Conservation (phyloP, 2,797 vertebrate species). For the Xyrichtys novacula region DNA sequence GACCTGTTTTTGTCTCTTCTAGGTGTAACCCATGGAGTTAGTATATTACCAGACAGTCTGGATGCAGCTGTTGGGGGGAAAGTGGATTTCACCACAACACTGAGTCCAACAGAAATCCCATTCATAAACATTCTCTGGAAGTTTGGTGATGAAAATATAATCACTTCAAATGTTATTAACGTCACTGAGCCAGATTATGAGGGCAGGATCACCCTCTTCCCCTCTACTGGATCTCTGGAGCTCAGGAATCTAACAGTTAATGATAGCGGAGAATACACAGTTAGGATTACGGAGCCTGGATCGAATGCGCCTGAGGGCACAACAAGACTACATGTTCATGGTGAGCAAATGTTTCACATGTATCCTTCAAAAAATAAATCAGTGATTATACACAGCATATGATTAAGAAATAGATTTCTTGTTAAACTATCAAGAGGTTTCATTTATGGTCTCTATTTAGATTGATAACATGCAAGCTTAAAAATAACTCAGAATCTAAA, state of each 20-base stretch:
- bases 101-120: not conserved
- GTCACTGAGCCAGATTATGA: not conserved
- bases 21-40: conserved; percentile 59
- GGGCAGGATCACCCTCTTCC: not conserved
- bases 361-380: too few species aligned
- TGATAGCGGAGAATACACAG: conserved; percentile 47
- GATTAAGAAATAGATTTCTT: too few species aligned
- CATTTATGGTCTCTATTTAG: too few species aligned
- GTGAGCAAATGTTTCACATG: conserved; percentile 39
- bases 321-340: not conserved
- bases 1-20: conserved; percentile 19
- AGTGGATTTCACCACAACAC: conserved; percentile 16
- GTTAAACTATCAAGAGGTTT: too few species aligned
- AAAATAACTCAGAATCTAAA: too few species aligned
- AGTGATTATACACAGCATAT: too few species aligned
- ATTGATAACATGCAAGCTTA: too few species aligned
- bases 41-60: conserved; percentile 47
- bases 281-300: accelerated
- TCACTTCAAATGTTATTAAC: accelerated
- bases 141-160: accelerated
- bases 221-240: conserved; percentile 24
- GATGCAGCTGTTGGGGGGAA: conserved; percentile 23
- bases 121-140: accelerated
- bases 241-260: conserved; percentile 23
- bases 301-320: accelerated